Evolutionary conservation across 2,113 vertebrate genomes (phyloP), one percentile per base, ranked within the genome.

Genomic region (Cariama cristata): DNA sequence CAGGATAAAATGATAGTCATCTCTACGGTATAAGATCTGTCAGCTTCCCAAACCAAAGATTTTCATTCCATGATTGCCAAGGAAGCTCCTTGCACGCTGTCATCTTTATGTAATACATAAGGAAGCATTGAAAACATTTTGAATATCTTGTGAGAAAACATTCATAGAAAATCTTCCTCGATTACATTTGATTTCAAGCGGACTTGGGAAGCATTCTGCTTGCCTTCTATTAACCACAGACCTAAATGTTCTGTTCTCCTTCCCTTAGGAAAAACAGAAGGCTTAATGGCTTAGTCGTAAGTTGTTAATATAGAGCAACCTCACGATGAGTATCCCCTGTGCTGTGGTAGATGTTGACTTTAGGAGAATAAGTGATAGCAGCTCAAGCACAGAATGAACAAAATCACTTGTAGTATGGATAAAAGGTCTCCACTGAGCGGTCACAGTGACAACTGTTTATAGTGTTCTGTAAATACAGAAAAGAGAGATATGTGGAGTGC

Each of bases 1-100:
- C 93, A 96, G 91, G 53, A 52, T 72, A 52, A 82, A 81, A 82
- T 45, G 64, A 96, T 67, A 92, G 63, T 47, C 38, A 92, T 94
- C 64, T 72, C 77, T 52, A 86, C 30, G 44, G 76, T 81, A 23
- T 58, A 67, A 71, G 50, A 90, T 63, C 35, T 84, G 86, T 68
- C 88, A 77, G 76, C 64, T 95, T 90, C 81, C 77, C 77, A 96
- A 97, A 93, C 33, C 77, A 91, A 91, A 45, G 33, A 62, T 38
- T 97, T 86, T 33, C 18, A 49, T 84, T 74, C 40, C 17, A 5
- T 28, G n/a, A 47, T n/a, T 92, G 86, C 88, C 95, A 93, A 81
- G 79, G 82, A 92, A 84, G 67, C 16, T 92, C 73, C 73, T 50
- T 91, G 69, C 40, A 47, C 12, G 5, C 22, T 38, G 33, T 56